phyloP scores from a whole-genome alignment of 1,140 invertebrate species.

The Tetramorium simillimum region DNA sequence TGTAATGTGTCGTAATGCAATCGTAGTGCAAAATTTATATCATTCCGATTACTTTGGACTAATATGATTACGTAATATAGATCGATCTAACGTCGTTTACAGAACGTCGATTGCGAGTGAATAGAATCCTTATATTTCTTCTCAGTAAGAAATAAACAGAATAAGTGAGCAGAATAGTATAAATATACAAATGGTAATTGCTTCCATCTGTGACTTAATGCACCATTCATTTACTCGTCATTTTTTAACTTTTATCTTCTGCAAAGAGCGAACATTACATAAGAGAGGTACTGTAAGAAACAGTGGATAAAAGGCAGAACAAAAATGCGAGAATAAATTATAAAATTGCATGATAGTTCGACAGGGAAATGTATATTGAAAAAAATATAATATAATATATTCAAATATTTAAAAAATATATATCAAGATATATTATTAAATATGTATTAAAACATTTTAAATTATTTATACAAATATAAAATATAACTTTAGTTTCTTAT shows the following conservation, averaged over 20 bases:
- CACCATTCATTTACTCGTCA: neutral
- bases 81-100: neutral
- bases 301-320: neutral
- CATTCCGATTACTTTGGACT: neutral
- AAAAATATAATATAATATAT: neutral
- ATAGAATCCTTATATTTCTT: neutral
- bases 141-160: neutral
- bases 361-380: neutral
- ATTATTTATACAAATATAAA: neutral
- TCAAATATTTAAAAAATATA: no score
- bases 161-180: neutral
- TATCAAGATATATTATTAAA: no score
- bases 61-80: neutral
- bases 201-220: constrained; percentile 25
- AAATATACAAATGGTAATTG: constrained; percentile 52
- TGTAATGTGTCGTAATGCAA: neutral
- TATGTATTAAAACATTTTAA: neutral
- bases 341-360: neutral
- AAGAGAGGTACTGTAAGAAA: constrained; percentile 8
- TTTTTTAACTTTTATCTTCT: constrained; percentile 1
- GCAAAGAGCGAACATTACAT: neutral
- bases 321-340: constrained; percentile 1
- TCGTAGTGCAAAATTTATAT: constrained; percentile 12
- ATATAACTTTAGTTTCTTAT: neutral
- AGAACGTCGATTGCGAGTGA: neutral